Evolutionary conservation across 2,888 invertebrate genomes (phyloP), one percentile per base, ranked within the genome.

Genomic region (Sylvicola cinctus): DNA sequence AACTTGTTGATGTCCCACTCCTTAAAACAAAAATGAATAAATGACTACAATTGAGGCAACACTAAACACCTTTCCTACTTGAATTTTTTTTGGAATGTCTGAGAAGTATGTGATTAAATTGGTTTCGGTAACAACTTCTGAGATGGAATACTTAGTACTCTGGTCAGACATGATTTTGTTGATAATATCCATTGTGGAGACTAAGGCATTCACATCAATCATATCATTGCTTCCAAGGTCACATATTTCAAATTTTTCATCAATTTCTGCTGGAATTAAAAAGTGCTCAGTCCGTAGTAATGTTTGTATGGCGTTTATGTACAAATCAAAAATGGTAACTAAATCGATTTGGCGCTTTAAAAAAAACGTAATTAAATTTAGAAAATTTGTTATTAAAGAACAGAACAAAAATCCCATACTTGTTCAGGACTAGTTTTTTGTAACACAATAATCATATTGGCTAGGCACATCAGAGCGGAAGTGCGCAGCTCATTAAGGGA

Each of bases 301-400:
- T 39, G 50, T 46, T 43, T 51, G 46, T 40, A 58, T 45, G 37
- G 51, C 51, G 51, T 56, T 54, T 52, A 54, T 52, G 49, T 55
- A 58, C 33, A 51, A 49, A 51, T 58, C 51, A 38, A 56, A 50
- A 45, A 57, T 48, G 26, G 54, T 57, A 44, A 52, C 47, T 36
- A 68, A 55, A 46, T 68, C 68, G 42, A 68, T 65, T 56, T 68
- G 68, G 42, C 68, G 57, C 67, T 68, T 46, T 16, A 46, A 50
- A 32, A 28, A 10, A 39, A 37, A 37, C 34, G 39, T 28, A 33
- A 38, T 37, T 16, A 25, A 14, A 27, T 39, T 36, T 35, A 39
- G 12, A 17, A 17, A 31, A 20, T 29, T 4, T 12, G 25, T 27
- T 29, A 33, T 25, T 31, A 33, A 15, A 28, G 12, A 28, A 11